Evolutionary conservation across 2,797 vertebrate species (phyloP), one percentile per base, ranked within the genome.

Genomic region (Poeciliopsis turneri): DNA sequence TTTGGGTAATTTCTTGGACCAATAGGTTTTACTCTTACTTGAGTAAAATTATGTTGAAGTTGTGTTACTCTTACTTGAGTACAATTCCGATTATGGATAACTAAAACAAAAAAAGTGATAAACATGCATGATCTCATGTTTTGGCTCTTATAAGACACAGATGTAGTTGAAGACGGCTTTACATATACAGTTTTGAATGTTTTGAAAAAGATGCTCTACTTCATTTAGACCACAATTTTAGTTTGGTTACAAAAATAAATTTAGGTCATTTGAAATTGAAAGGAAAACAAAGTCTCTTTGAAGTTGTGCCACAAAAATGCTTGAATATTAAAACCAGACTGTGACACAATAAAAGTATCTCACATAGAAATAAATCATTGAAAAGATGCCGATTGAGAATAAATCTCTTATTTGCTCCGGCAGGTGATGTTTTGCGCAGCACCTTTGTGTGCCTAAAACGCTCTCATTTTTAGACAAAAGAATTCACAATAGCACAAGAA

Each of bases 401-500:
- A 79, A 74, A 77, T 82, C 71, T 33, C 70, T 41, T 49, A 73
- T 82, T 84, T 82, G 59, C 76, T 74, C 59, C 78, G 78, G 85
- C 80, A 89, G 81, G 74, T 87, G 84, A 82, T 85, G 76, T 82
- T 77, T 84, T 72, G 75, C 70, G 78, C 61, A 66, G 86, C 64
- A 86, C 77, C 57, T 89, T 84, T 86, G 82, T 86, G 36, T 84
- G 88, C 83, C 61, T 53, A 64, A 82, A 85, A 8, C 57, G 82
- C 78, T 84, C 25, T 81, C 80, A 61, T 85, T 88, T 78, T 75
- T 33, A 57, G 74, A 82, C 81, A 89, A 85, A 74, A 82, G 72
- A 83, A 84, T 45, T 41, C 20, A 64, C 83, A 77, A 88, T 89
- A 88, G 77, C 82, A 66, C 57, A 70, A 86, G 84, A 78, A 82